A percentile compares a stretch with the other conserved stretches of the same genome.
These are phyloP conservation scores for Aegypius monachus DNA, from an alignment of 2,113 vertebrate species.

Conservation along the genomic window DNA sequence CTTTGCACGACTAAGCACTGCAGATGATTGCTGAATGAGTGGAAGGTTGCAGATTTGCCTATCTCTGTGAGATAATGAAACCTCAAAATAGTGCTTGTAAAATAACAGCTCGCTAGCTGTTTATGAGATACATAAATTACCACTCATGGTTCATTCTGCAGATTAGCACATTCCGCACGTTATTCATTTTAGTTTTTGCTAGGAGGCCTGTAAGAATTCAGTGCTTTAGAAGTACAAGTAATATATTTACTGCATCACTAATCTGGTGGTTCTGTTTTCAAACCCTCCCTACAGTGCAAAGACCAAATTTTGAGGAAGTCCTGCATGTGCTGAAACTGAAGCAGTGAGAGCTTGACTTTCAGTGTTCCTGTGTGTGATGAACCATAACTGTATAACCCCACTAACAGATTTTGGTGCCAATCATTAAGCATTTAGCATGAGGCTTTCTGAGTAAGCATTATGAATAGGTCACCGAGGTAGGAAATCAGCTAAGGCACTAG, in stretches of 20 bases:
- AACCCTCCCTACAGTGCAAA: background rate
- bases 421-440: background rate
- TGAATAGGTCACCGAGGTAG: background rate
- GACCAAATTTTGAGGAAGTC: background rate
- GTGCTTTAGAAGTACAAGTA: background rate
- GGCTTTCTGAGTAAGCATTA: background rate
- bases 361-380: background rate
- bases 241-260: background rate
- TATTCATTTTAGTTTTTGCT: slow-evolving; percentile 3
- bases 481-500: background rate
- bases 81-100: slow-evolving; percentile 37
- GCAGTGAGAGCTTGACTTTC: background rate
- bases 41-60: slow-evolving; percentile 35
- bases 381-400: background rate
- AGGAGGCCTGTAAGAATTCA: background rate
- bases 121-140: slow-evolving; percentile 61
- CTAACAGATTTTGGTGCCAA: background rate
- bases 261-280: background rate
- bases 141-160: background rate
- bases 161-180: background rate
- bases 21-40: slow-evolving; percentile 34
- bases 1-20: background rate
- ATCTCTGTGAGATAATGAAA: slow-evolving; percentile 42
- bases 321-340: background rate
- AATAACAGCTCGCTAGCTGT: background rate